Evolutionary conservation across 2,797 vertebrate genomes (phyloP).

Genomic region (Typhlichthys subterraneus): DNA sequence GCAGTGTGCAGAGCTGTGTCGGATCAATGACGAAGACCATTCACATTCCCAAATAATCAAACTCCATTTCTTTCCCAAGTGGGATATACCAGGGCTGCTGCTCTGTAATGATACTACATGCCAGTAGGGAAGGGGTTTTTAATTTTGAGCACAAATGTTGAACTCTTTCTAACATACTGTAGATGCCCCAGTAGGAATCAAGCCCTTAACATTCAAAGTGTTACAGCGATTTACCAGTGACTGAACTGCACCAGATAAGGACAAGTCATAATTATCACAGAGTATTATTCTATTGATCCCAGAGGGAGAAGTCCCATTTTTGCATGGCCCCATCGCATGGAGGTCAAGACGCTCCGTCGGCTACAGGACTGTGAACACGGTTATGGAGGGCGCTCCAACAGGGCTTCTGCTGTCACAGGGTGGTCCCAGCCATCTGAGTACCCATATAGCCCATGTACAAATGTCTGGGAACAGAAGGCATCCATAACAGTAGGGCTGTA

Average conservation of each 20-base stretch:
- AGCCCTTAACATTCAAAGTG: slow-evolving; percentile 37
- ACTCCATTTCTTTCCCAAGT: too few species aligned
- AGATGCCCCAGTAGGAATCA: slow-evolving; percentile 14
- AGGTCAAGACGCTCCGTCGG: slow-evolving; percentile 7
- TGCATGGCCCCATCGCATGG: neutral
- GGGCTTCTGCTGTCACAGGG: too few species aligned
- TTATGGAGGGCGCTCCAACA: neutral
- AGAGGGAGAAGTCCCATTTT: slow-evolving; percentile 10
- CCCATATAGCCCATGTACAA: too few species aligned
- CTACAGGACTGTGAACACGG: slow-evolving; percentile 2
- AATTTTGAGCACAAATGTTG: slow-evolving; percentile 11
- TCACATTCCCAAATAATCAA: slow-evolving; percentile 57
- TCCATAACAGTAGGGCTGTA: too few species aligned
- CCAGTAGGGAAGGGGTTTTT: slow-evolving; percentile 29
- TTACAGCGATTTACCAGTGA: slow-evolving; percentile 27
- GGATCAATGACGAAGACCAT: slow-evolving; percentile 42
- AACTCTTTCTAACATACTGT: slow-evolving; percentile 11
- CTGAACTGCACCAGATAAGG: slow-evolving; percentile 13
- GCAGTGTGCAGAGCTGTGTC: slow-evolving; percentile 37
- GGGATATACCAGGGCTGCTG: slow-evolving; percentile 40
- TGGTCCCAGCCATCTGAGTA: too few species aligned
- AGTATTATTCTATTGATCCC: neutral
- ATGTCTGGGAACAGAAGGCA: too few species aligned
- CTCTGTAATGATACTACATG: slow-evolving; percentile 47
- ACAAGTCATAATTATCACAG: slow-evolving; percentile 16